phyloP scores from a whole-genome alignment of 1,140 invertebrate species.

The Leucophenga varia region DNA sequence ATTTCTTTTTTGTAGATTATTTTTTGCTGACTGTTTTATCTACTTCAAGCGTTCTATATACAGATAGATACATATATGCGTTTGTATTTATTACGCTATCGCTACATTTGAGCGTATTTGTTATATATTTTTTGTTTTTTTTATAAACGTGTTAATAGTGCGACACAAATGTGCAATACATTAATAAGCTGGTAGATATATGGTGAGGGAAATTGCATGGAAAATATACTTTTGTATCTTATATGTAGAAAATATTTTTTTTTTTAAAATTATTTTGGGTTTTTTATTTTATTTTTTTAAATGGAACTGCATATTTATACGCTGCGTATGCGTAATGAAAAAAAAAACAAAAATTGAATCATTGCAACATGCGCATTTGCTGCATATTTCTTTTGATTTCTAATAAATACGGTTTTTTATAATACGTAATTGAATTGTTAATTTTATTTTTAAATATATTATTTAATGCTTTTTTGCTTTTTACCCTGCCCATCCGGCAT shows the following conservation, averaged over 20 bases:
- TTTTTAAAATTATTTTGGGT: too few species aligned
- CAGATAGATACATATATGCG: background rate
- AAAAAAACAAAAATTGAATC: background rate
- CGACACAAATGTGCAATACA: background rate
- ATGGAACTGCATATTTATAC: background rate
- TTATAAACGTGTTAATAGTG: background rate
- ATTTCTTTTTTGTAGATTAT: slow-evolving; percentile 8
- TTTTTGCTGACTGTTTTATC: background rate
- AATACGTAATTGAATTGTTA: too few species aligned
- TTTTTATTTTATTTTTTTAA: background rate
- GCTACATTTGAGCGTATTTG: background rate
- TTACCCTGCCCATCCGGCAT: too few species aligned
- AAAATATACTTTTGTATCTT: background rate
- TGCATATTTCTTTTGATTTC: too few species aligned
- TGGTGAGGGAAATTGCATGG: background rate
- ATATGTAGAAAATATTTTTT: background rate
- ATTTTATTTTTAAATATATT: too few species aligned
- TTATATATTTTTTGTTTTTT: background rate
- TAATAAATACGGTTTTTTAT: too few species aligned
- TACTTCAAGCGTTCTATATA: background rate
- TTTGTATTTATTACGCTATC: background rate
- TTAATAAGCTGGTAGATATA: background rate
- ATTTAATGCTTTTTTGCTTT: too few species aligned
- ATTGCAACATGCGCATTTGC: background rate
- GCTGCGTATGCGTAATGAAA: background rate